Conservation (phyloP, 2,113 vertebrate species). For the Pycnonotus jocosus region DNA sequence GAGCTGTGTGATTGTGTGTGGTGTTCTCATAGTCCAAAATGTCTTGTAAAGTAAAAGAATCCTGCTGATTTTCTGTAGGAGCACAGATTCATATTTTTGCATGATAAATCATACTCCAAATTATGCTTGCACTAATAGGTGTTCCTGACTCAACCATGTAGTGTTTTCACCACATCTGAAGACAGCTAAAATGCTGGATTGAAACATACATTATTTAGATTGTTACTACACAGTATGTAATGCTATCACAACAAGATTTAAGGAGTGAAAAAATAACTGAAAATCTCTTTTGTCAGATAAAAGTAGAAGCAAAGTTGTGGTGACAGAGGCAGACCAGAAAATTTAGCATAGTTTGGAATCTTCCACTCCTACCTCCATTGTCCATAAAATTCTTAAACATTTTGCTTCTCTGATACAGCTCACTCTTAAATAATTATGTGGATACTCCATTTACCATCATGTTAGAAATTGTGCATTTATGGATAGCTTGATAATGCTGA, state of each 20-base stretch:
- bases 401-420: neutral
- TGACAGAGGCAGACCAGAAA: neutral
- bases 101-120: neutral
- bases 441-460: neutral
- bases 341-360: neutral
- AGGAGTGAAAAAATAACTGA: neutral
- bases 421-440: neutral
- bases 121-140: neutral
- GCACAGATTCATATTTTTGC: neutral
- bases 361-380: neutral
- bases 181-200: neutral
- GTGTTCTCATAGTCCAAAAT: neutral
- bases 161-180: neutral
- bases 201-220: neutral
- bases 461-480: neutral
- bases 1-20: neutral
- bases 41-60: neutral
- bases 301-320: neutral
- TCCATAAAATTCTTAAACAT: neutral
- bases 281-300: neutral
- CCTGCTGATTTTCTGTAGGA: neutral
- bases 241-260: neutral
- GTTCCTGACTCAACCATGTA: neutral
- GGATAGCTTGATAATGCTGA: neutral
- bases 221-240: neutral